Percentiles rank a stretch among this genome's conserved stretches.
These are phyloP conservation scores for Nicator chloris DNA, from an alignment of 2,113 vertebrate genomes.

Conservation along the genomic window DNA sequence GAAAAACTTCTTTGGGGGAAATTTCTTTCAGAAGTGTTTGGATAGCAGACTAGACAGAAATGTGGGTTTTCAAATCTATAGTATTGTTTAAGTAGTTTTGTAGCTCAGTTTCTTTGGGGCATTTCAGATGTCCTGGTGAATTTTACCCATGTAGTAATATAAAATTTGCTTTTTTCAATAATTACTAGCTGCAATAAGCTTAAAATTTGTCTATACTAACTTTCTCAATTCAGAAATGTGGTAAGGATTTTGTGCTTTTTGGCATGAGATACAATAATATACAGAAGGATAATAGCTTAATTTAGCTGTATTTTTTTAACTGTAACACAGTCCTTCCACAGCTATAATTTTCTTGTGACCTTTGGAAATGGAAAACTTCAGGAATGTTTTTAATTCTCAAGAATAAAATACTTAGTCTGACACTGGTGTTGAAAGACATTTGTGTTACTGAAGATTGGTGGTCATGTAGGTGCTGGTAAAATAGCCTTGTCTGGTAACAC, in stretches of 20 bases:
- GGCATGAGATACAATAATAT: background rate
- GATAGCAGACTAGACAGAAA: background rate
- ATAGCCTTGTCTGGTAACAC: background rate
- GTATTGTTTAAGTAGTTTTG: background rate
- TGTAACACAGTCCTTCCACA: background rate
- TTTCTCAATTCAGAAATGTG: background rate
- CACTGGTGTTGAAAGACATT: background rate
- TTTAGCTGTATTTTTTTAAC: background rate
- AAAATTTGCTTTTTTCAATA: background rate
- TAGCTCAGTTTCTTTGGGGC: background rate
- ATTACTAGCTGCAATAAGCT: background rate
- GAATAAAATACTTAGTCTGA: background rate
- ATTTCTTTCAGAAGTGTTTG: background rate
- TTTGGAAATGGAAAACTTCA: background rate
- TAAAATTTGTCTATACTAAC: background rate
- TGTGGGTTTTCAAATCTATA: background rate
- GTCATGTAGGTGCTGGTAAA: background rate
- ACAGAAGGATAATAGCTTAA: background rate
- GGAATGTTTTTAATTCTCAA: background rate
- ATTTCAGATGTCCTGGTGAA: background rate
- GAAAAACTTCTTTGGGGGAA: background rate
- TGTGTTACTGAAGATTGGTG: background rate
- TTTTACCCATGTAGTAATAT: background rate
- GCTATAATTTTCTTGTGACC: background rate
- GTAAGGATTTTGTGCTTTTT: background rate